These are phyloP conservation scores for Antennarius maculatus DNA, from an alignment of 2,797 vertebrate species.

Conservation along the genomic window DNA sequence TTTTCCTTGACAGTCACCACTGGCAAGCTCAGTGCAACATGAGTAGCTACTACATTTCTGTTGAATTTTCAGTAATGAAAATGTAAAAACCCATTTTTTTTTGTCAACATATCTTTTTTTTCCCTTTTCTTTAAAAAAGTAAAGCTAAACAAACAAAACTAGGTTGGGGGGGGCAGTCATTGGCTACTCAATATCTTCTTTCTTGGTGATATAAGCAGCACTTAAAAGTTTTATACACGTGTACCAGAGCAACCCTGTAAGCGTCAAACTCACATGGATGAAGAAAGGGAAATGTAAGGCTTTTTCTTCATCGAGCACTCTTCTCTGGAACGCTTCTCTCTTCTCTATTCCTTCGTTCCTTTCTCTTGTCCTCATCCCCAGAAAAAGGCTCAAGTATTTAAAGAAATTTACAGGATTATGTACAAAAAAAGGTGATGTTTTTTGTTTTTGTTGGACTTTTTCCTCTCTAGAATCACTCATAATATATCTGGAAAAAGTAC, in stretches of 20 bases:
- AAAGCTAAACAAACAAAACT: slow-evolving; percentile 85
- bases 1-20: slow-evolving; percentile 93
- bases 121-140: slow-evolving; percentile 97
- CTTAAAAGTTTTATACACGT: slow-evolving; percentile 91
- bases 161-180: slow-evolving; percentile 80
- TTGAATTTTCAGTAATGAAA: slow-evolving; percentile 96
- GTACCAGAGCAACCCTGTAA: slow-evolving; percentile 99
- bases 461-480: slow-evolving; percentile 68
- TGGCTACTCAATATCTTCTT: slow-evolving; percentile 91
- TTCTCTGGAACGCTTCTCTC: slow-evolving; percentile 80
- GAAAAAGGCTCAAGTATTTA: slow-evolving; percentile 99
- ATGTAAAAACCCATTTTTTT: slow-evolving; percentile 92
- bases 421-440: slow-evolving; percentile 89
- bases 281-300: slow-evolving; percentile 99
- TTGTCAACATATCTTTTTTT: slow-evolving; percentile 86
- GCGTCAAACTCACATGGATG: slow-evolving; percentile 93
- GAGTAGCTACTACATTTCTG: slow-evolving; percentile 92
- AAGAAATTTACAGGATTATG: slow-evolving; percentile 99
- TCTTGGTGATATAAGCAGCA: slow-evolving; percentile 99
- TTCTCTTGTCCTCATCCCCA: slow-evolving; percentile 80
- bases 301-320: slow-evolving; percentile 97
- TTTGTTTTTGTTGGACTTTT: slow-evolving; percentile 78
- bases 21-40: slow-evolving; percentile 98
- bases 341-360: slow-evolving; percentile 48
- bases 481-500: slow-evolving; percentile 72